Base-by-base conservation (phyloP, 2,797 vertebrate species). In the Sebastes glaucus region DNA sequence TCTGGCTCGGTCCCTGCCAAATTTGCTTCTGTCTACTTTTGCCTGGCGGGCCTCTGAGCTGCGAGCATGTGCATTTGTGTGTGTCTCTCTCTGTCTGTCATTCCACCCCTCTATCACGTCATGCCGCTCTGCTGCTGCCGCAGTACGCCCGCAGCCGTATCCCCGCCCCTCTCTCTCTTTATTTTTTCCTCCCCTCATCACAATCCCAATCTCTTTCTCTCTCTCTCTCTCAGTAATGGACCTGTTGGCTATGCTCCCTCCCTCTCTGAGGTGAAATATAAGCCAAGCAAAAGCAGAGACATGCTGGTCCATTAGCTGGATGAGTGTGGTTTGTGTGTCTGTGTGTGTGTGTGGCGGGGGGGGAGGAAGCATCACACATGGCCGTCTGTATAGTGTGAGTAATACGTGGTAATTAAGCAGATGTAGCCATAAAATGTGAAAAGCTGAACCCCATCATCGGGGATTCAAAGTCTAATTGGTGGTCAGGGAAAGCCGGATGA, bases 111-210 rank as follows among this genome's bases (percentile, higher is more conserved):
- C 88, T 65, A 83, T 87, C 82, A 92, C 94, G 93, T 95, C 94
- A 94, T 87, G 82, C 88, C 92, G 89, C 91, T 91, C 71, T 67
- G 77, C 86, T 87, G 90, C 89, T 94, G 94, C 94, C 92, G 94
- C 95, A 94, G 93, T 95, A 90, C 89, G 91, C 92, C 93, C 81
- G 93, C 90, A 94, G 85, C 89, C 80, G 28, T 83, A 22, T 88
- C 67, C 81, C 90, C 87, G 85, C 92, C 90, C 87, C 90, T 82
- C 75, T 69, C 78, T 82, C 75, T 69, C 78, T 76, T 71, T 52
- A 59, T 61, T 55, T 74, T 80, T 78, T 35, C 68, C 78, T 77
- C 85, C 73, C 71, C 69, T 74, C 75, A 73, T 83, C 81, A 78
- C 77, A 78, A 72, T 57, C 78, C 20, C 60, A 70, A 57, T 69